Evolutionary conservation across 1,140 invertebrate species (phyloP), one percentile per base, ranked within the genome.

Genomic region (Brachionus plicatilis): DNA sequence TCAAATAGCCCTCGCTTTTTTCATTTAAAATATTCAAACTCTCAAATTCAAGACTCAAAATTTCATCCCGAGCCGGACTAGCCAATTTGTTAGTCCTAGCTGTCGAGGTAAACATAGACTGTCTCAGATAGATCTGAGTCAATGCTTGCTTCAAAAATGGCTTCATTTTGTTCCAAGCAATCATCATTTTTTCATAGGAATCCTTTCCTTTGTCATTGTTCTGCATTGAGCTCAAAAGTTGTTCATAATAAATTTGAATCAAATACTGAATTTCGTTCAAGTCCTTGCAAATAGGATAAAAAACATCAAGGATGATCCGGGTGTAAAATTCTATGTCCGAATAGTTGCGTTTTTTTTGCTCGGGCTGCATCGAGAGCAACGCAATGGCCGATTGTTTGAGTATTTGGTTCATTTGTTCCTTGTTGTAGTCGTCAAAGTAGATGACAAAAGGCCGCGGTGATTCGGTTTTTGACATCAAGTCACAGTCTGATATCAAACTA

Each of bases 261-360:
- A 82, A 82, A 82, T 82, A 82, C n/a, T 82, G 79, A 82, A 82
- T 82, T 82, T 82, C 79, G 29, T 82, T 82, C 53, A 82, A 82
- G 41, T 82, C 79, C 17, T 82, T 82, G 37, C 79, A 82, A 68
- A 82, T 82, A 5, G 79, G 53, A 27, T 65, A 82, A 66, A 82
- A 82, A 41, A 82, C 79, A 60, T 82, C 79, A 20, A 82, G 29
- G 65, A 82, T 82, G 12, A 82, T 47, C 17, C 27, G 60, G 2
- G 79, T 45, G 41, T 65, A 65, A 82, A 82, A 82, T 24, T 82
- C 79, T 37, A 82, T 47, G 33, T 82, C 65, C 11, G 20, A 12
- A 12, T 53, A 50, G 20, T 47, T 76, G 8, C 60, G 14, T 14
- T 24, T 43, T 60, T 82, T 82, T 20, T 68, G n/a, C 2, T 47